phyloP scores from a whole-genome alignment of 2,113 vertebrate species.

The Mugil cephalus region DNA sequence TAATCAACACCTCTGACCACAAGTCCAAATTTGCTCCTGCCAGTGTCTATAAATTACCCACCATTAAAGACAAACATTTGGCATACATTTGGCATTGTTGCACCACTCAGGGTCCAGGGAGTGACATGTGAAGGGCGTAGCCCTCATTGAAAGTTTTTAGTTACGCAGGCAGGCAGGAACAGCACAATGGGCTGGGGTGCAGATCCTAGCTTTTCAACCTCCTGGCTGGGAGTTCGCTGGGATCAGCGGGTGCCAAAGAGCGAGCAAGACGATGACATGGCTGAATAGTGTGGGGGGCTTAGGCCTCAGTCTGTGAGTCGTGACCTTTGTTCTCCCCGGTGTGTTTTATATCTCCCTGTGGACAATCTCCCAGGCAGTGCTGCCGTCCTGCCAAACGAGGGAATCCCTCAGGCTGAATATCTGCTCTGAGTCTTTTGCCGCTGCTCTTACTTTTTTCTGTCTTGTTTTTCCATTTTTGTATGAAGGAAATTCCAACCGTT shows the following conservation, averaged over 20 bases:
- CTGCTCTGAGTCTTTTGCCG: neutral
- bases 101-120: slow-evolving; percentile 34
- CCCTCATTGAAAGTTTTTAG: slow-evolving; percentile 16
- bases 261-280: slow-evolving; percentile 52
- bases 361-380: slow-evolving; percentile 58
- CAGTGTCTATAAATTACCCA: slow-evolving; percentile 67
- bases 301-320: slow-evolving; percentile 76
- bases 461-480: neutral
- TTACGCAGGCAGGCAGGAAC: slow-evolving; percentile 31
- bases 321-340: slow-evolving; percentile 78
- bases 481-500: neutral
- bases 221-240: slow-evolving; percentile 49
- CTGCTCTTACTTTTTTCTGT: neutral
- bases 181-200: neutral
- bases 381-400: slow-evolving; percentile 44
- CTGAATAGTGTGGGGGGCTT: slow-evolving; percentile 62
- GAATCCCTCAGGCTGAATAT: slow-evolving; percentile 43
- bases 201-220: slow-evolving; percentile 33
- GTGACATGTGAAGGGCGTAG: slow-evolving; percentile 43
- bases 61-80: slow-evolving; percentile 67
- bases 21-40: slow-evolving; percentile 66
- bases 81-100: slow-evolving; percentile 63
- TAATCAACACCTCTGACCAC: slow-evolving; percentile 71
- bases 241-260: slow-evolving; percentile 66
- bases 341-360: slow-evolving; percentile 70